Conservation (phyloP, 2,888 invertebrate genomes). For the Drosophila acutilabella region DNA sequence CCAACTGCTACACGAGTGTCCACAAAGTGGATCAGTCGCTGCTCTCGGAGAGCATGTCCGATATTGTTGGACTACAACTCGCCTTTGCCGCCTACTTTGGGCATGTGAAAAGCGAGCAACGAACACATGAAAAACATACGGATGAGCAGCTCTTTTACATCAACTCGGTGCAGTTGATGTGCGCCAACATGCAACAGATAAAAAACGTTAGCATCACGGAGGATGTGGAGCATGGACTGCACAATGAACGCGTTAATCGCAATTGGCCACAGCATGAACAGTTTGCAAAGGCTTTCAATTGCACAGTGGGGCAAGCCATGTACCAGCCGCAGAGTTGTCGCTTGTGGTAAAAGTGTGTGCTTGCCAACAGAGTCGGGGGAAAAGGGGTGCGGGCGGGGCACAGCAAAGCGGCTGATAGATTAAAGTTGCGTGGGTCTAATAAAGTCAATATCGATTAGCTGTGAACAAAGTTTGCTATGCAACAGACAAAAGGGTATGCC, state of each 20-base stretch:
- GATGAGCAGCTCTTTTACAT: constrained; percentile 71
- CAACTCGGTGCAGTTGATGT: constrained; percentile 78
- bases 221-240: constrained; percentile 73
- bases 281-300: constrained; percentile 69
- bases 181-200: constrained; percentile 70
- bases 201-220: constrained; percentile 32
- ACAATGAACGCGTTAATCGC: constrained; percentile 72
- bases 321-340: constrained; percentile 58
- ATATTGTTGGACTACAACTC: constrained; percentile 73
- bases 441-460: constrained; percentile 44
- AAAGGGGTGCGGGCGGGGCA: no score
- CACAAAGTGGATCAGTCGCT: constrained; percentile 35
- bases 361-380: neutral
- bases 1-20: constrained; percentile 58
- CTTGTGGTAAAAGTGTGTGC: constrained; percentile 61
- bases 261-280: constrained; percentile 76
- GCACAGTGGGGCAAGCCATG: constrained; percentile 65
- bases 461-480: constrained; percentile 2
- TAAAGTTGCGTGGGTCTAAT: constrained; percentile 38
- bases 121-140: constrained; percentile 13
- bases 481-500: neutral
- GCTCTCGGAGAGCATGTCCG: constrained; percentile 75
- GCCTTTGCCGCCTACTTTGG: constrained; percentile 69
- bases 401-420: neutral
- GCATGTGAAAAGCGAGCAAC: neutral